Evolutionary conservation across 1,140 invertebrate genomes (phyloP), one percentile per base, ranked within the genome.

Genomic region (Drosophila willistoni): DNA sequence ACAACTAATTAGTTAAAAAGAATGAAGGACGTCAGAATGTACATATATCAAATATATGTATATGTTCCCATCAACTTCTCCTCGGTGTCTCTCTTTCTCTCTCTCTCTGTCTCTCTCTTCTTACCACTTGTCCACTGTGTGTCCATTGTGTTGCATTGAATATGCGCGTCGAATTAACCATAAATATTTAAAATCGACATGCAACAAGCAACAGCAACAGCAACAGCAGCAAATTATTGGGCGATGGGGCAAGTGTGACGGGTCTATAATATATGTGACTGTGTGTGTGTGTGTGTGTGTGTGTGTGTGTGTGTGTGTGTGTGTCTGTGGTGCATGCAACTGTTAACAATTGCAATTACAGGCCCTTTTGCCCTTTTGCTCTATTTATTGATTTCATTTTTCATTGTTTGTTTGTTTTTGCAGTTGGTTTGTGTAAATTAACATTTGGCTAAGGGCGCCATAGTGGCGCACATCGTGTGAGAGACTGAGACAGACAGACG

Each of bases 401-500:
- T 61, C 62, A 64, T 65, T 70, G 74, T 67, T 67, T 67, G 65
- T 54, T 78, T 60, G 60, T 36, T 57, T 51, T 29, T 57, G 54
- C 44, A 54, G 41, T 78, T 68, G 71, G 66, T 69, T 69, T 80
- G 84, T 87, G 83, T 79, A 87, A 87, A 87, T 87, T 83, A 87
- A 83, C 76, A 73, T 79, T 79, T 73, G 68, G 44, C 44, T 51
- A 51, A 51, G 10, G 44, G 44, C 44, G 44, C 17, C 44, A 51
- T 19, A 66, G 69, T 64, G 71, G 60, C 36, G 71, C 68, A 44
- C 44, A 51, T 62, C 22, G 61, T 13, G 10, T 4, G 36, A 39
- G 36, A 39, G 36, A 39, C 41, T 39, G 54, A 10, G 47, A 36
- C 55, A 17, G 56, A 47, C 44, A 69, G 39, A 13, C 54, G 42